Percentiles rank a stretch among this genome's conserved stretches.
Conservation (phyloP, 2,797 vertebrate species). For the Artibeus lituratus region DNA sequence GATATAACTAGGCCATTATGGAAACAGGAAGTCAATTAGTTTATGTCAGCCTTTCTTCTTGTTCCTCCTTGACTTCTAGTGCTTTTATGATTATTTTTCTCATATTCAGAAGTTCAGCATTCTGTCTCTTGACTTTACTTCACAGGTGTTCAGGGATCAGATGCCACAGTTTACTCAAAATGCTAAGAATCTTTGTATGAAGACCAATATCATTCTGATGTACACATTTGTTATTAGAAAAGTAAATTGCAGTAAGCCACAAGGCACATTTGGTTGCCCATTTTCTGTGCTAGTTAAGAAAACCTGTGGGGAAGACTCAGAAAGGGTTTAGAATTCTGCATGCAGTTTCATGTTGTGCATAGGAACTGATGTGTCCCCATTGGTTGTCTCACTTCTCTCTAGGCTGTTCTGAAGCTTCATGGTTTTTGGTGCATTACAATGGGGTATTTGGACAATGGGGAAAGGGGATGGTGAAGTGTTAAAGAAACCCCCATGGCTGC, state of each 20-base stretch:
- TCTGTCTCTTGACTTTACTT: background rate
- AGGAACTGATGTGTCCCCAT: background rate
- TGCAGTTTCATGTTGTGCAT: background rate
- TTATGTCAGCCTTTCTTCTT: background rate
- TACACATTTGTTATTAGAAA: background rate
- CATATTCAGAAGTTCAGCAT: background rate
- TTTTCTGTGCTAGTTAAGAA: background rate
- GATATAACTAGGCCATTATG: background rate
- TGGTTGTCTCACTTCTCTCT: background rate
- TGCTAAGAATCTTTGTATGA: background rate
- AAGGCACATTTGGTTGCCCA: background rate
- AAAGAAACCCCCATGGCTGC: background rate
- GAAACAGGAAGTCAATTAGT: constrained; percentile 24
- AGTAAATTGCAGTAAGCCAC: background rate
- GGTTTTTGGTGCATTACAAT: background rate
- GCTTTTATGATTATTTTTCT: background rate
- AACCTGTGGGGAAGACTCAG: background rate
- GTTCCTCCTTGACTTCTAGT: background rate
- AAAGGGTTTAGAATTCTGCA: background rate
- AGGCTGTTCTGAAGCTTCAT: constrained; percentile 12
- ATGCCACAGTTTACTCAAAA: background rate
- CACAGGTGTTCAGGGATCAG: background rate
- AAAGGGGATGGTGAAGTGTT: background rate
- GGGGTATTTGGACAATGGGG: background rate
- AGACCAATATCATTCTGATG: background rate